Percentiles rank a stretch among this genome's conserved stretches.
phyloP scores from a whole-genome alignment of 2,797 vertebrate species.

The Percopsis omiscomaycus region DNA sequence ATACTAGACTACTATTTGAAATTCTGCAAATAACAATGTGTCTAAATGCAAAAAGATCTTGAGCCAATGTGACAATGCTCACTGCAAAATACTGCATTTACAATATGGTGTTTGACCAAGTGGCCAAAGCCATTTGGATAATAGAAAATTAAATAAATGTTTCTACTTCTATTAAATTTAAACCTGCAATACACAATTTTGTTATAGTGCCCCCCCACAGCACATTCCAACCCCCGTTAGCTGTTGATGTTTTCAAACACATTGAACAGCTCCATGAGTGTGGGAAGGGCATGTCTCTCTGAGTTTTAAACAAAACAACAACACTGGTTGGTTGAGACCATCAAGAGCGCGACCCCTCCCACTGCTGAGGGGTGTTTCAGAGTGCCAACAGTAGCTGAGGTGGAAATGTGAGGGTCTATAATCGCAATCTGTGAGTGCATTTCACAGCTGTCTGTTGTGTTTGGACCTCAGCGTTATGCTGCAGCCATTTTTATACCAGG shows the following conservation, averaged over 20 bases:
- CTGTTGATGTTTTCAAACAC: too few species aligned
- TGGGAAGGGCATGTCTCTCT: too few species aligned
- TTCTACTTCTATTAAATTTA: neutral
- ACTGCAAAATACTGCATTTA: slow-evolving; percentile 26
- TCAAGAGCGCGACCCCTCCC: too few species aligned
- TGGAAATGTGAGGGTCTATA: slow-evolving; percentile 37
- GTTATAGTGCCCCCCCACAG: too few species aligned
- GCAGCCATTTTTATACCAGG: slow-evolving; percentile 75
- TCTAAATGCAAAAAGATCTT: slow-evolving; percentile 5
- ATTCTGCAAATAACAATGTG: neutral
- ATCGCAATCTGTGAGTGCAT: slow-evolving; percentile 56
- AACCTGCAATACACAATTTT: neutral
- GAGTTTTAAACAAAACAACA: too few species aligned
- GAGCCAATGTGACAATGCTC: slow-evolving; percentile 50
- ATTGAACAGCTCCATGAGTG: too few species aligned
- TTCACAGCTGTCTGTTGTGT: slow-evolving; percentile 83
- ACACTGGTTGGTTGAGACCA: too few species aligned
- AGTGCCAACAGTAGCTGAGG: too few species aligned
- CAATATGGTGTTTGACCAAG: slow-evolving; percentile 13
- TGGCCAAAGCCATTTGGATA: slow-evolving; percentile 18
- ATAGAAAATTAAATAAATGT: neutral
- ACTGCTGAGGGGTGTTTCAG: too few species aligned
- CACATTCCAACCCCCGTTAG: too few species aligned
- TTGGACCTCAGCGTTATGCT: slow-evolving; percentile 79
- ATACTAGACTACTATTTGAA: slow-evolving; percentile 7